Evolutionary conservation across 1,140 invertebrate genomes (phyloP).

Genomic region (Lysiphlebus fabarum): DNA sequence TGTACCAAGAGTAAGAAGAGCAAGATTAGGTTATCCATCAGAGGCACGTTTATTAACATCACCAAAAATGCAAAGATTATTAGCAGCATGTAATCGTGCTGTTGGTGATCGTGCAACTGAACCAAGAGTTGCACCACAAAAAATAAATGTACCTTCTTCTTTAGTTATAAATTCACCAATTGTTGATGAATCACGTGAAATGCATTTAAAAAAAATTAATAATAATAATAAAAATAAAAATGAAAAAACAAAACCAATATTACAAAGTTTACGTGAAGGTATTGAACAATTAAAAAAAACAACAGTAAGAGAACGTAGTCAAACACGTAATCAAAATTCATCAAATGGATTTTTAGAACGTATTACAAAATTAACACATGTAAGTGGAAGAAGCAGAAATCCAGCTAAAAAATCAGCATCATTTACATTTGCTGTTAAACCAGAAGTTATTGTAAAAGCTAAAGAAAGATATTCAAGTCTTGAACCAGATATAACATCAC

Average conservation of each 20-base stretch:
- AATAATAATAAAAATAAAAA: conserved; percentile 50
- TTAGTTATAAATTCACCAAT: not conserved
- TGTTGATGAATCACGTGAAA: conserved; percentile 43
- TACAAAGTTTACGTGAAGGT: conserved; percentile 47
- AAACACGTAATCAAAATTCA: conserved; percentile 37
- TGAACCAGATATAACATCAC: conserved; percentile 44
- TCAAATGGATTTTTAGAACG: conserved; percentile 44
- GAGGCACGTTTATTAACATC: conserved; percentile 49
- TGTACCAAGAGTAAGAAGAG: conserved; percentile 48
- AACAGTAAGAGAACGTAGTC: conserved; percentile 39
- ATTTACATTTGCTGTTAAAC: conserved; percentile 48
- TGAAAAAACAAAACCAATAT: conserved; percentile 46
- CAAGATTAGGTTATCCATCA: conserved; percentile 50
- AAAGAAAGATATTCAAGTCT: conserved; percentile 50
- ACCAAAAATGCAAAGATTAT: conserved; percentile 51
- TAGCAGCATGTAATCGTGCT: conserved; percentile 51
- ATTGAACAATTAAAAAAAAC: conserved; percentile 49
- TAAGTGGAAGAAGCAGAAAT: conserved; percentile 41
- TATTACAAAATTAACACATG: conserved; percentile 46
- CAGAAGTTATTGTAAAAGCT: conserved; percentile 47
- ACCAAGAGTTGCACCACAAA: conserved; percentile 47
- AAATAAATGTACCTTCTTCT: conserved; percentile 32
- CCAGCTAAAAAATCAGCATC: conserved; percentile 52
- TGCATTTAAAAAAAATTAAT: conserved; percentile 53
- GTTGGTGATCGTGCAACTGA: conserved; percentile 51